Evolutionary conservation across 2,797 vertebrate genomes (phyloP).

Genomic region (Erpetoichthys calabaricus): DNA sequence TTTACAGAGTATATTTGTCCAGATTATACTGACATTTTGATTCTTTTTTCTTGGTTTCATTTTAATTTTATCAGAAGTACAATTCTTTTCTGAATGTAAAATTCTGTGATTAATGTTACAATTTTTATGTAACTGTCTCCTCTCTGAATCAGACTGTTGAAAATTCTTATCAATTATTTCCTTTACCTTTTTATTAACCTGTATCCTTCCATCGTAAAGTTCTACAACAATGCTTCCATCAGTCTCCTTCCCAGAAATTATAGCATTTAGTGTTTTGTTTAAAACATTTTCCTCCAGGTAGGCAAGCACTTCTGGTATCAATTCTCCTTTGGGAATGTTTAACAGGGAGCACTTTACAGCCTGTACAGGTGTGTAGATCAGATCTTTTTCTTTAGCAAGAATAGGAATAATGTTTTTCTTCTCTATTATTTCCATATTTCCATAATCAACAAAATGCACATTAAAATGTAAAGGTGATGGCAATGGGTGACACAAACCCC

Average conservation of each 20-base stretch:
- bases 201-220: slow-evolving; percentile 58
- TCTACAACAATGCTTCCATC: slow-evolving; percentile 64
- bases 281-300: slow-evolving; percentile 58
- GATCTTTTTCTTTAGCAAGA: slow-evolving; percentile 46
- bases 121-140: slow-evolving; percentile 6
- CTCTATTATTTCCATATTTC: slow-evolving; percentile 56
- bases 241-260: slow-evolving; percentile 44
- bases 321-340: slow-evolving; percentile 36
- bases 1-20: too few relatives aligned
- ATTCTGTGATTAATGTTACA: too few relatives aligned
- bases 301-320: slow-evolving; percentile 41
- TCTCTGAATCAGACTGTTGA: slow-evolving; percentile 8
- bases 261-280: slow-evolving; percentile 52
- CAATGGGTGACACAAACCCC: slow-evolving; percentile 43
- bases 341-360: slow-evolving; percentile 62
- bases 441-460: slow-evolving; percentile 83
- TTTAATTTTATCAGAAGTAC: too few relatives aligned
- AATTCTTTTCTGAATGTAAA: too few relatives aligned
- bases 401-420: slow-evolving; percentile 53
- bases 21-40: too few relatives aligned
- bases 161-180: slow-evolving; percentile 29
- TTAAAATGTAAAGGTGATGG: slow-evolving; percentile 40
- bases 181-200: slow-evolving; percentile 63
- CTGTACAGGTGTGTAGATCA: slow-evolving; percentile 77
- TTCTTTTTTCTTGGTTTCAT: too few relatives aligned